These are phyloP conservation scores for Intellagama lesueurii DNA, from an alignment of 2,797 vertebrate genomes.

Conservation along the genomic window DNA sequence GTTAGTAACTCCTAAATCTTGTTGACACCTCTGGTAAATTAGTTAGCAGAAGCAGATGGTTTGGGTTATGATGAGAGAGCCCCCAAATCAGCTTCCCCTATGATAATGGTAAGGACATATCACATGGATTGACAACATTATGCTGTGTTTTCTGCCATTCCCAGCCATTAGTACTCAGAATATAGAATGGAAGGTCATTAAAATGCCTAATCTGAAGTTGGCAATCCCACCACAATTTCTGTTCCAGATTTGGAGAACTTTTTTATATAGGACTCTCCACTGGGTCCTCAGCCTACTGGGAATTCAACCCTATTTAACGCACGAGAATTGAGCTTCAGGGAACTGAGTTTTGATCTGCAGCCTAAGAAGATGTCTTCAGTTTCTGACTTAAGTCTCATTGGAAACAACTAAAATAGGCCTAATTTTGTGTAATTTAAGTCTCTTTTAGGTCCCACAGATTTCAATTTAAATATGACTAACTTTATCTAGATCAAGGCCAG, in stretches of 20 bases:
- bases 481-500: neutral
- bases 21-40: neutral
- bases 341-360: neutral
- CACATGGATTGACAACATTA: neutral
- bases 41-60: neutral
- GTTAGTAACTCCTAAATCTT: neutral
- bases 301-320: neutral
- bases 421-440: neutral
- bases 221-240: neutral
- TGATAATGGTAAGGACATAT: too few species aligned
- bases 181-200: too few species aligned
- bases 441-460: neutral
- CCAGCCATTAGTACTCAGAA: neutral
- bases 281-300: neutral
- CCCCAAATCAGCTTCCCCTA: neutral
- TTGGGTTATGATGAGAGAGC: neutral
- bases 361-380: neutral
- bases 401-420: neutral
- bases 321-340: neutral
- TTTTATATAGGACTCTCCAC: too few species aligned
- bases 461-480: neutral
- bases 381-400: neutral
- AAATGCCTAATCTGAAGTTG: neutral
- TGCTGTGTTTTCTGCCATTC: neutral
- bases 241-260: neutral